These are phyloP conservation scores for Nephila pilipes DNA, from an alignment of 1,140 invertebrate species.

Conservation along the genomic window DNA sequence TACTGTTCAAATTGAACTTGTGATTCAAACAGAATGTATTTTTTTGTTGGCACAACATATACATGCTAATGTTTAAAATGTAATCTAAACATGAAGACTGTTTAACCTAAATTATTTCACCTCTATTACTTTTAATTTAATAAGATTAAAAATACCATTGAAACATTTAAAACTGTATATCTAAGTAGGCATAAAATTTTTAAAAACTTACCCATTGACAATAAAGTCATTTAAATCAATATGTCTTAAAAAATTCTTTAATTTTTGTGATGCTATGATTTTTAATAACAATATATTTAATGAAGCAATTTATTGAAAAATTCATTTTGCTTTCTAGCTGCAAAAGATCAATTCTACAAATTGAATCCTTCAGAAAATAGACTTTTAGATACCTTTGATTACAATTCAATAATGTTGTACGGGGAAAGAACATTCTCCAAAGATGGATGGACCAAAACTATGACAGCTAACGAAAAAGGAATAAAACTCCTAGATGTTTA, in stretches of 20 bases:
- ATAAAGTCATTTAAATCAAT: too few relatives aligned
- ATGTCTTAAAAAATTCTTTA: not conserved
- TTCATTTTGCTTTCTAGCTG: not conserved
- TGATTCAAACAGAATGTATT: too few relatives aligned
- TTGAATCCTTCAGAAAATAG: constrained; percentile 62
- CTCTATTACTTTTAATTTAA: too few relatives aligned
- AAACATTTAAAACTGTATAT: too few relatives aligned
- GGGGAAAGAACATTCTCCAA: constrained; percentile 77
- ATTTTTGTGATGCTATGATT: not conserved
- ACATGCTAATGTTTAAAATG: too few relatives aligned
- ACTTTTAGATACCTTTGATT: constrained; percentile 77
- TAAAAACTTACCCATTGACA: too few relatives aligned
- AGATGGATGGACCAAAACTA: constrained; percentile 71
- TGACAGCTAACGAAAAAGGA: constrained; percentile 70
- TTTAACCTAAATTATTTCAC: too few relatives aligned
- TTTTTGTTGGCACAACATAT: too few relatives aligned
- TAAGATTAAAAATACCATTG: too few relatives aligned
- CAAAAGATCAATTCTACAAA: constrained; percentile 75
- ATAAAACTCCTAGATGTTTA: constrained; percentile 73
- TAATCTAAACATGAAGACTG: too few relatives aligned
- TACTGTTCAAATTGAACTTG: too few relatives aligned
- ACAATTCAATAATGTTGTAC: constrained; percentile 78
- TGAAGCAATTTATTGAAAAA: not conserved
- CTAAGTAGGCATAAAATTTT: too few relatives aligned
- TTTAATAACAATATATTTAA: not conserved